These are phyloP conservation scores for Ceyx erithaca DNA, from an alignment of 2,797 vertebrate species.

Conservation along the genomic window DNA sequence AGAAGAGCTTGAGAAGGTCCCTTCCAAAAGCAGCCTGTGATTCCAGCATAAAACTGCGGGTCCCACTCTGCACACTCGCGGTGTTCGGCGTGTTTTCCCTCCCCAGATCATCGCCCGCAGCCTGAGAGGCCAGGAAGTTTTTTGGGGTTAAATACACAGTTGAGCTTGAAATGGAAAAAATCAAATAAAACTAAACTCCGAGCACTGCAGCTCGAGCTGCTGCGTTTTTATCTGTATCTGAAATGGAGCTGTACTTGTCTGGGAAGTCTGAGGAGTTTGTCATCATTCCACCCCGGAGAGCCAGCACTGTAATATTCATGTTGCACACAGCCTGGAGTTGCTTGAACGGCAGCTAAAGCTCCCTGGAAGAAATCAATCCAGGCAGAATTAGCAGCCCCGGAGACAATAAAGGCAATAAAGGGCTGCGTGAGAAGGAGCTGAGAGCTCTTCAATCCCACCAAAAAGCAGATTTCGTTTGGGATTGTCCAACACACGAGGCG, in stretches of 20 bases:
- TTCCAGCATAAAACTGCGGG: fast-evolving
- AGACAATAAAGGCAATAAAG: neutral
- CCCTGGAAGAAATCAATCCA: neutral
- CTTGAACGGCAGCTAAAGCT: neutral
- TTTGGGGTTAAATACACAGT: neutral
- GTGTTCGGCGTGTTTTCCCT: fast-evolving
- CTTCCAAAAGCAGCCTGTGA: neutral
- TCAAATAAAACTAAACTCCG: too few species aligned
- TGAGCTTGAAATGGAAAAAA: neutral
- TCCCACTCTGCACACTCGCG: fast-evolving
- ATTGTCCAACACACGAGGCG: fast-evolving
- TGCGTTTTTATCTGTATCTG: neutral
- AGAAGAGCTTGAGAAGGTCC: neutral
- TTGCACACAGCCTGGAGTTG: neutral
- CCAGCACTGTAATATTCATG: fast-evolving
- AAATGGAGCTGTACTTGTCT: neutral
- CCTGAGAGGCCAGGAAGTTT: neutral
- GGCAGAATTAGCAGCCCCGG: neutral
- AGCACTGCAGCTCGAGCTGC: neutral
- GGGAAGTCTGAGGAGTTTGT: fast-evolving
- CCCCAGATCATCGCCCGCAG: fast-evolving
- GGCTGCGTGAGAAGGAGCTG: neutral
- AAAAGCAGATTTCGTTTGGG: neutral
- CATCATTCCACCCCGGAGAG: fast-evolving
- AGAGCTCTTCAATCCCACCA: neutral